These are phyloP conservation scores for Ailurus styani DNA, from an alignment of 2,113 vertebrate genomes.

Conservation along the genomic window DNA sequence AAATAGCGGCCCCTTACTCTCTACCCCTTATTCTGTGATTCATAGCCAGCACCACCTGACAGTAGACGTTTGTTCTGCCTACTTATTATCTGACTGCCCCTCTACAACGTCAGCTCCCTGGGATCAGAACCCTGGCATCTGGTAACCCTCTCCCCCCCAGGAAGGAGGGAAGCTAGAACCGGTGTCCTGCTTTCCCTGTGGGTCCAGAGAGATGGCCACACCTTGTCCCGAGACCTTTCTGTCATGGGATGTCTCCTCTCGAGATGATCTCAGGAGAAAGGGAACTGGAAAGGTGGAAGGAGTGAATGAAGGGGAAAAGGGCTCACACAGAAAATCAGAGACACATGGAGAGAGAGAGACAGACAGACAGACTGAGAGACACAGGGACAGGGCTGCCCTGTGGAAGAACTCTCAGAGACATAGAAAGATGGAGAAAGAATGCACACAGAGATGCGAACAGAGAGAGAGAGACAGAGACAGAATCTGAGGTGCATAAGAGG, in stretches of 20 bases:
- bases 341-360: background rate
- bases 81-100: accelerated
- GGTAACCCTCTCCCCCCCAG: background rate
- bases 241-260: accelerated
- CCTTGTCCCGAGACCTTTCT: background rate
- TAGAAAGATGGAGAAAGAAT: background rate
- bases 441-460: accelerated
- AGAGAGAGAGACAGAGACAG: background rate
- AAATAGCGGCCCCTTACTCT: background rate
- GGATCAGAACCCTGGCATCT: background rate
- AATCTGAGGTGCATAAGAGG: too few species aligned
- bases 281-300: accelerated
- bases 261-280: background rate
- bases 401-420: background rate
- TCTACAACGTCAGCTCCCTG: background rate
- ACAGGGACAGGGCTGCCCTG: background rate
- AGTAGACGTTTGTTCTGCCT: accelerated
- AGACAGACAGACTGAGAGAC: background rate
- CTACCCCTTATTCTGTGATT: accelerated
- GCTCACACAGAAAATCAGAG: background rate
- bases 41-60: accelerated
- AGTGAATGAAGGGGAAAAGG: background rate
- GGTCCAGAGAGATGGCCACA: background rate
- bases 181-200: background rate
- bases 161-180: background rate